phyloP scores from a whole-genome alignment of 1,140 invertebrate genomes.

The Atta colombica region DNA sequence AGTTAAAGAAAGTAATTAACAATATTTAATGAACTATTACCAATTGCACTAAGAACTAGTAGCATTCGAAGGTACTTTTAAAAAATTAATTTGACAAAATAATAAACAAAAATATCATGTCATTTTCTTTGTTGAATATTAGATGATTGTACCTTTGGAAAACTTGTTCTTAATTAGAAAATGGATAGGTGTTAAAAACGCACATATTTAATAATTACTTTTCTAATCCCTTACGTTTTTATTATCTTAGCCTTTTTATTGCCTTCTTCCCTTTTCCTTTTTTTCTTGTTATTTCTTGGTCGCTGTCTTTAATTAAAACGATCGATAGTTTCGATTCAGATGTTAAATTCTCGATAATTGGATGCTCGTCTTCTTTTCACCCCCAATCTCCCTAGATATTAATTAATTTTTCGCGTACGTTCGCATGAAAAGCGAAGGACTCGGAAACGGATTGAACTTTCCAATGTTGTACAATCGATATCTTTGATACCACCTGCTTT shows the following conservation, averaged over 20 bases:
- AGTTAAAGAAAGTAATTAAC: not conserved
- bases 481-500: slow-evolving; percentile 42
- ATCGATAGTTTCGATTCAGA: slow-evolving; percentile 39
- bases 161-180: not conserved
- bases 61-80: not conserved
- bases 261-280: not conserved
- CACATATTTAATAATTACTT: slow-evolving; percentile 20
- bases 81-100: not conserved
- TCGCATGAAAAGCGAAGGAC: slow-evolving; percentile 21
- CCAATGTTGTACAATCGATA: slow-evolving; percentile 18
- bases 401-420: slow-evolving; percentile 58
- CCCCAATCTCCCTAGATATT: slow-evolving; percentile 14
- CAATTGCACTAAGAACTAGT: not conserved
- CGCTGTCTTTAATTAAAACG: slow-evolving; percentile 60
- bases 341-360: slow-evolving; percentile 42
- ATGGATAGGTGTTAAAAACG: slow-evolving; percentile 12
- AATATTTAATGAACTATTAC: not conserved
- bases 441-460: slow-evolving; percentile 39
- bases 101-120: not conserved
- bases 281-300: not conserved
- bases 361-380: not conserved
- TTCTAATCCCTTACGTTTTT: slow-evolving; percentile 4
- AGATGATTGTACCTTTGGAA: slow-evolving; percentile 14
- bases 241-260: not conserved
- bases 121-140: slow-evolving; percentile 26